Base-by-base conservation (phyloP, 2,888 invertebrate genomes). In the Ecliptopera silaceata region DNA sequence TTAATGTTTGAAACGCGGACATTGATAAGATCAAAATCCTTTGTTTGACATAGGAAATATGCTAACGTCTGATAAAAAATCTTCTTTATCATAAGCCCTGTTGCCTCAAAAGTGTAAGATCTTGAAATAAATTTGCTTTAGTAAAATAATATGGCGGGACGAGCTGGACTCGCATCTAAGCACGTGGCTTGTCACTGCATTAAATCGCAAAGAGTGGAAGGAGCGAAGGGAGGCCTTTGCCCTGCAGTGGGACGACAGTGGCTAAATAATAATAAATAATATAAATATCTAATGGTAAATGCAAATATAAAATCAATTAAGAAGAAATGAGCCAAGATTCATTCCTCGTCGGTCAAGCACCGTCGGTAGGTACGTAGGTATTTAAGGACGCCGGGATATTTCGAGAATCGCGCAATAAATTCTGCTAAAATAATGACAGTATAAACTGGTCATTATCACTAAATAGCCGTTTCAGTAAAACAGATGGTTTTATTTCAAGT, bases 401-500 rank as follows among this genome's bases (percentile, higher is more conserved):
- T 56, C 15, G n/a, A 32, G 46, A 53, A 31, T 26, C 6, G 39
- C 5, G n/a, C 29, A n/a, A 43, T 54, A 41, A 43, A 42, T 45
- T 38, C 26, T 56, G 41, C 45, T 47, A 42, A 65, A 72, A 69
- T 72, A 73, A 70, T 68, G 70, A 57, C 61, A 51, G 58, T 62
- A 63, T 59, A 64, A 60, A 56, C 65, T 47, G 65, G 63, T 68
- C 61, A 65, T 72, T 75, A 72, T 65, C 36, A 46, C 34, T 29
- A 41, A 20, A 22, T 39, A 20, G 4, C 20, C 20, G 11, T 5
- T 34, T n/a, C 11, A 39, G 20, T 26, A 38, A 18, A 47, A 15
- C 13, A 34, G 32, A 12, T 43, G 43, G 26, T 20, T n/a, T n/a
- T n/a, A n/a, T n/a, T n/a, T n/a, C n/a, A n/a, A 26, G 26, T 12